Evolutionary conservation across 1,140 invertebrate genomes (phyloP), one percentile per base, ranked within the genome.

Genomic region (Zeugodacus cucurbitae): DNA sequence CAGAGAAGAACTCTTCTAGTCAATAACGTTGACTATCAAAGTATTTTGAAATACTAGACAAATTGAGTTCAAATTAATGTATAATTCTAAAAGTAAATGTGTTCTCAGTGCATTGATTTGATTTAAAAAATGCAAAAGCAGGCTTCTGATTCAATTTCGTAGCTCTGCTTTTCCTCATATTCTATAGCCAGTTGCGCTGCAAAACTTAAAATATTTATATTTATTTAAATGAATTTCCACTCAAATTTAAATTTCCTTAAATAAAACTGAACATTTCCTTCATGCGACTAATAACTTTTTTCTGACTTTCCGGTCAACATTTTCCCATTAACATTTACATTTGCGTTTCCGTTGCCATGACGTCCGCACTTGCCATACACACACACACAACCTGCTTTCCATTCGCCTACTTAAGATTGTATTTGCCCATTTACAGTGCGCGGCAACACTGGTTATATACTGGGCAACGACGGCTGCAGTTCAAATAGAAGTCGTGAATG

Each of bases 271-370:
- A 82, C 41, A 82, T 82, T 82, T 82, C 74, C 74, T 82, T 82
- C 41, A 26, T 14, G 2, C 22, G 41, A 44, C 74, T 82, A 48
- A 48, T 48, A 82, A 48, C 34, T 82, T 82, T 48, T 74, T 48
- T 44, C 34, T 48, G 37, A 17, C 41, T 82, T 82, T 82, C 74
- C 74, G 74, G 74, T 82, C 41, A 82, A 82, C 74, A 82, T 82
- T 82, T 82, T 82, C n/a, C 74, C 74, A 82, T 82, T 82, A 82
- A 82, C 74, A 82, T 44, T 82, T 48, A 26, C 26, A 82, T 48
- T 82, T 82, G 74, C 37, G 20, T 82, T 82, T 82, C 74, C 74
- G 37, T 82, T 82, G 41, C 74, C n/a, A 74, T 74, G 67, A 37
- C 67, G 67, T 74, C 20, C 34, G 17, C 34, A 41, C 34, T 74